phyloP scores from a whole-genome alignment of 1,140 invertebrate genomes.

The Ooceraea biroi region DNA sequence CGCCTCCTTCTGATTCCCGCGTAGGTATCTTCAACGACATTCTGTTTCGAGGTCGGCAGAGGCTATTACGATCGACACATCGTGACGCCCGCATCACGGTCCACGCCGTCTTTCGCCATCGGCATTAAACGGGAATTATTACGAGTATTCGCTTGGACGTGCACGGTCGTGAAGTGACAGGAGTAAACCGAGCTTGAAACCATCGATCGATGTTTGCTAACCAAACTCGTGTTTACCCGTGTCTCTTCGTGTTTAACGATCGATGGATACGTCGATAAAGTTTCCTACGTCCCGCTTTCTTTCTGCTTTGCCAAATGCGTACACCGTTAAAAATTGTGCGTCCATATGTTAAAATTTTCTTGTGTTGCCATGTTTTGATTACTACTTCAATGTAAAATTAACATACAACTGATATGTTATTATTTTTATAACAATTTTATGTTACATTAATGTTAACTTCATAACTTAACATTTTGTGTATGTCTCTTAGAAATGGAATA shows the following conservation, averaged over 20 bases:
- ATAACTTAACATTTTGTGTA: too few relatives aligned
- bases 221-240: slow-evolving; percentile 43
- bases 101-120: slow-evolving; percentile 31
- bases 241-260: slow-evolving; percentile 44
- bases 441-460: too few relatives aligned
- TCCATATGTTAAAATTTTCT: too few relatives aligned
- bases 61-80: slow-evolving; percentile 42
- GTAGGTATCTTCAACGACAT: slow-evolving; percentile 34
- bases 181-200: slow-evolving; percentile 50
- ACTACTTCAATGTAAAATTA: too few relatives aligned
- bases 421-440: too few relatives aligned
- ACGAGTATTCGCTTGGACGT: slow-evolving; percentile 40
- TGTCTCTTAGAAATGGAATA: too few relatives aligned
- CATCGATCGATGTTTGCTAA: slow-evolving; percentile 61
- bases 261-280: slow-evolving; percentile 54
- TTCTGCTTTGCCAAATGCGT: not conserved
- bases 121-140: slow-evolving; percentile 59
- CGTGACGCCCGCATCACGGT: slow-evolving; percentile 23
- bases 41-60: slow-evolving; percentile 47
- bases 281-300: slow-evolving; percentile 7
- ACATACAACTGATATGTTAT: too few relatives aligned
- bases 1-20: slow-evolving; percentile 9
- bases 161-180: slow-evolving; percentile 43
- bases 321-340: too few relatives aligned
- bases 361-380: too few relatives aligned